Base-by-base conservation (phyloP, 2,113 vertebrate genomes). In the Nycticryphes semicollaris region DNA sequence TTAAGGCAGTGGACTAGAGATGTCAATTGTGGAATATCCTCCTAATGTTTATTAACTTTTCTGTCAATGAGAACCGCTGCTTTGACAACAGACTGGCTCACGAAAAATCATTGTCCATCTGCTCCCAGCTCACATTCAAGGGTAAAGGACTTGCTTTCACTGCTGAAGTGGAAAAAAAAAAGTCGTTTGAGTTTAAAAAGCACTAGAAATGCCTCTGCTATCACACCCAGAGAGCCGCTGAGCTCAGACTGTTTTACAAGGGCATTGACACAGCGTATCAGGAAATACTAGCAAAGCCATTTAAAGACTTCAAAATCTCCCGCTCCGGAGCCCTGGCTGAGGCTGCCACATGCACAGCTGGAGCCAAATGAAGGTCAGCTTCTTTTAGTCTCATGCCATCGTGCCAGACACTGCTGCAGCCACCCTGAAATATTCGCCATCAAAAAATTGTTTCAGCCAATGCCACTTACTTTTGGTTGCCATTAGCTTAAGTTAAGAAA, bases 41-140 rank as follows among this genome's bases (percentile, higher is more conserved):
- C 66, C 63, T 90, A 86, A 93, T 87, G 68, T 92, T 96, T 95
- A 93, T 93, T 94, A 95, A 89, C 87, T 83, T 93, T 57, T 91
- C 84, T 84, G 70, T 87, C 84, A 76, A 88, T 91, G 81, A 73
- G 20, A 95, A 91, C 94, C 27, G 3, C 76, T 59, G 70, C 48
- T 90, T 81, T 3, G 27, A 80, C 91, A 84, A 80, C n/a, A 81
- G 86, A 95, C 43, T 53, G 69, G 48, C 56, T 90, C 17, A 6
- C 60, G 74, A 81, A 86, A 93, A 89, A 84, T 88, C 87, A 83
- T 63, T 54, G 62, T 84, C 78, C 69, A 82, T 76, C 85, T 87
- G 74, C 87, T 94, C 31, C 19, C 94, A 91, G 78, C 81, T 96
- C 93, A 94, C 87, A 86, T 48, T 57, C 3, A 1, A 78, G 62